Evolutionary conservation across 2,113 vertebrate species (phyloP).

Genomic region (Talpa occidentalis): DNA sequence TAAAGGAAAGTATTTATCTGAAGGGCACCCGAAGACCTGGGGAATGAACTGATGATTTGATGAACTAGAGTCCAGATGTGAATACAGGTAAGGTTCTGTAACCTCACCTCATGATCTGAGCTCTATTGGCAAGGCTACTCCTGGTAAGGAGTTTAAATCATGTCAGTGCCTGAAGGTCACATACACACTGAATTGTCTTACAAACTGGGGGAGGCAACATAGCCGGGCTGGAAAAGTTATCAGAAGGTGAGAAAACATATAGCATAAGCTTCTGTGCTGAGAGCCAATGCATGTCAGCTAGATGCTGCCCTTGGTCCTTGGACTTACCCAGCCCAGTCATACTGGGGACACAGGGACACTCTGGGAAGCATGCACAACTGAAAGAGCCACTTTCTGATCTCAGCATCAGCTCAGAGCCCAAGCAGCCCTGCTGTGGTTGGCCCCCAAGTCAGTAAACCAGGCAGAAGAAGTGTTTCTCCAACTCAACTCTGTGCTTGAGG

Average conservation of each 20-base stretch:
- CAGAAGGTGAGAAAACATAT: background rate
- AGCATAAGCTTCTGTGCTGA: background rate
- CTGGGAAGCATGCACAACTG: background rate
- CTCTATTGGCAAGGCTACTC: background rate
- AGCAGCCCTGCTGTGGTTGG: background rate
- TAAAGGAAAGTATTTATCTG: background rate
- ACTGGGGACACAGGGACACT: background rate
- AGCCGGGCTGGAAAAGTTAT: background rate
- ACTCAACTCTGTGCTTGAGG: background rate
- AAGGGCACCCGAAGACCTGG: background rate
- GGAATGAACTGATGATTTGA: too few species aligned
- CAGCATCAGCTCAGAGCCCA: background rate
- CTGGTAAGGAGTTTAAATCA: background rate
- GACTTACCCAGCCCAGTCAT: background rate
- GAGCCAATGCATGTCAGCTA: background rate
- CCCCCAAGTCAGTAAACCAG: background rate
- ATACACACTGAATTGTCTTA: background rate
- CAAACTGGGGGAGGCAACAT: background rate
- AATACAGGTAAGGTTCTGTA: background rate
- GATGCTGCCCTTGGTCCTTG: background rate
- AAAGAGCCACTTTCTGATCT: background rate
- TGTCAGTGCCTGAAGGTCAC: background rate
- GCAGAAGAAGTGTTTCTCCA: background rate
- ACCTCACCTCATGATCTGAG: background rate
- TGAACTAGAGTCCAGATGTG: background rate